Conservation (phyloP, 1,140 invertebrate genomes). For the Drosophila varians region DNA sequence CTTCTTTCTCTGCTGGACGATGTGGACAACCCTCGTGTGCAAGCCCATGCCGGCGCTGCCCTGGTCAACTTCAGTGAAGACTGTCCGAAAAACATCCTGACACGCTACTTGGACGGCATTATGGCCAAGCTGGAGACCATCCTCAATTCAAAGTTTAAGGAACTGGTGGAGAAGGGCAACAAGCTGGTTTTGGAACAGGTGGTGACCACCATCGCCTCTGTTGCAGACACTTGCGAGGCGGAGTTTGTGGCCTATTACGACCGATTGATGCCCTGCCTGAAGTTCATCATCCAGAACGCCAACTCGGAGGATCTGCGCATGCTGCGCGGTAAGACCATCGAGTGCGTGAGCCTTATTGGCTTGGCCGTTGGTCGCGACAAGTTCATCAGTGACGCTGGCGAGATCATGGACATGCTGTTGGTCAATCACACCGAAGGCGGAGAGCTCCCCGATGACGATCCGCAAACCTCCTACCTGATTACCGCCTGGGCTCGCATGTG, state of each 20-base stretch:
- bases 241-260: slow-evolving; percentile 92
- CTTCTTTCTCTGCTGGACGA: slow-evolving; percentile 96
- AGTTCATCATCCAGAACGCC: slow-evolving; percentile 98
- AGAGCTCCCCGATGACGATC: slow-evolving; percentile 95
- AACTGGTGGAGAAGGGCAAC: slow-evolving; percentile 95
- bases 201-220: slow-evolving; percentile 98
- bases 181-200: slow-evolving; percentile 98
- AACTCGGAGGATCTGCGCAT: slow-evolving; percentile 94
- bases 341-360: slow-evolving; percentile 99
- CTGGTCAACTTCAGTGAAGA: slow-evolving; percentile 99
- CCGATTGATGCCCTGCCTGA: slow-evolving; percentile 97
- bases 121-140: slow-evolving; percentile 96
- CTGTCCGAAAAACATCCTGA: slow-evolving; percentile 97
- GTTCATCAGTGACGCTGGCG: slow-evolving; percentile 96
- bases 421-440: slow-evolving; percentile 93
- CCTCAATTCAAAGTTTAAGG: slow-evolving; percentile 96
- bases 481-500: slow-evolving; percentile 99
- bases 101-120: slow-evolving; percentile 94
- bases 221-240: slow-evolving; percentile 99
- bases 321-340: slow-evolving; percentile 97
- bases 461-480: slow-evolving; percentile 98
- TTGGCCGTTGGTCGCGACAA: slow-evolving; percentile 98
- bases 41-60: slow-evolving; percentile 96
- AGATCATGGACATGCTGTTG: slow-evolving; percentile 98
- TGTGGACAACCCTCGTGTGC: slow-evolving; percentile 95